Evolutionary conservation across 2,888 invertebrate genomes (phyloP), one percentile per base, ranked within the genome.

Genomic region (Dysmachus trigonus): DNA sequence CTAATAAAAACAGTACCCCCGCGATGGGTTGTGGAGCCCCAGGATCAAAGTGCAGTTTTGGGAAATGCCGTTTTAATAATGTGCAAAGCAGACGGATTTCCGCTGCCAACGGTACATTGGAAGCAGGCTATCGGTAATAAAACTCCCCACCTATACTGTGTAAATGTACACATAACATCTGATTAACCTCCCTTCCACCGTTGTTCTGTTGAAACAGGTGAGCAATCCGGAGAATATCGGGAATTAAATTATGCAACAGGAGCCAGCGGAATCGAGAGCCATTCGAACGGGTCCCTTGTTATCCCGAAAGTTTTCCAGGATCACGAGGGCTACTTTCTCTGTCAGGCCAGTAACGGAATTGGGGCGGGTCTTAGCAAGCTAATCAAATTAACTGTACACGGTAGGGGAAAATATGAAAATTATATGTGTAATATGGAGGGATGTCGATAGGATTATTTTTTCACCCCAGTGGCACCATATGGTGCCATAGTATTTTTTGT

Each of bases 81-180:
- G 88, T 97, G 97, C 90, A 94, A 94, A 90, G 96, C 96, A 10
- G 95, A 95, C 83, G 96, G 96, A 51, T 96, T 96, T 89, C 97
- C 96, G 0, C 91, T 93, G 31, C 96, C 96, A 8, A 91, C 91
- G 22, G 91, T 93, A 85, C 92, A 93, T 88, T 93, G 93, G 93
- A 93, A 93, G 89, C 93, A 93, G 89, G 92, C 93, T 81, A 93
- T 93, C 89, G 93, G 93, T 93, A 91, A 89, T 35, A 41, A 41
- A 41, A 31, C 31, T 5, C 38, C 13, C 38, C 0, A 41, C 38
- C 3, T 3, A n/a, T n/a, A n/a, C n/a, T n/a, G n/a, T n/a, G n/a
- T n/a, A n/a, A n/a, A n/a, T n/a, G n/a, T n/a, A n/a, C n/a, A n/a
- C n/a, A n/a, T n/a, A n/a, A n/a, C n/a, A n/a, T n/a, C n/a, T n/a